Base-by-base conservation (phyloP, 2,797 vertebrate genomes). In the Enteromius treurensis region DNA sequence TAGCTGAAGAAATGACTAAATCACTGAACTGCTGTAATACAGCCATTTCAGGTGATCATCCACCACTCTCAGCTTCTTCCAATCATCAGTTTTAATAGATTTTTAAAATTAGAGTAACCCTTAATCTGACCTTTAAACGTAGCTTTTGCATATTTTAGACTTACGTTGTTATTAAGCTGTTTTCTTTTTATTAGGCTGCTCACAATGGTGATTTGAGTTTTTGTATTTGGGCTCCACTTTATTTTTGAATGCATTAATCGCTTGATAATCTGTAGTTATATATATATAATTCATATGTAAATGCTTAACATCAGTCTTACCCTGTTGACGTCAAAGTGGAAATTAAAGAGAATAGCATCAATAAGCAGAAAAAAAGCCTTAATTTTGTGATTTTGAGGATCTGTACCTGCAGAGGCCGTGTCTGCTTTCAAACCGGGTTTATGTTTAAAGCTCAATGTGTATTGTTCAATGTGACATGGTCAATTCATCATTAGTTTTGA, bases 401-500 rank as follows among this genome's bases (percentile, higher is more conserved):
- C 49, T 69, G 79, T 76, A 93, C 92, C 94, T 94, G 92, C 93
- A 93, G 93, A 85, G 90, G 93, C 87, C 90, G 93, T 95, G 93
- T 93, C 90, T 26, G 76, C 88, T 86, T 87, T 87, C 88, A 87
- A 92, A 89, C 91, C 88, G 90, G 90, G 92, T 90, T 93, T 89
- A 92, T 95, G 94, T 93, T 96, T 95, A 95, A 94, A 91, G 91
- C 93, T 92, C 92, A 93, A 90, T 95, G 86, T 94, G 95, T 95
- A 96, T 98, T 98, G 97, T 98, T 97, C 93, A 93, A 95, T 92
- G 95, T 95, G 97, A 97, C 97, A 96, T 95, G 97, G 96, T 97
- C 97, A 96, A 97, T 98, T 98, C 97, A 96, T 99, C 97, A 97
- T 97, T 96, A 96, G 96, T 97, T 97, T 97, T 97, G 96, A 96